Base-by-base conservation (phyloP, 2,113 vertebrate genomes). In the Labeo catla region DNA sequence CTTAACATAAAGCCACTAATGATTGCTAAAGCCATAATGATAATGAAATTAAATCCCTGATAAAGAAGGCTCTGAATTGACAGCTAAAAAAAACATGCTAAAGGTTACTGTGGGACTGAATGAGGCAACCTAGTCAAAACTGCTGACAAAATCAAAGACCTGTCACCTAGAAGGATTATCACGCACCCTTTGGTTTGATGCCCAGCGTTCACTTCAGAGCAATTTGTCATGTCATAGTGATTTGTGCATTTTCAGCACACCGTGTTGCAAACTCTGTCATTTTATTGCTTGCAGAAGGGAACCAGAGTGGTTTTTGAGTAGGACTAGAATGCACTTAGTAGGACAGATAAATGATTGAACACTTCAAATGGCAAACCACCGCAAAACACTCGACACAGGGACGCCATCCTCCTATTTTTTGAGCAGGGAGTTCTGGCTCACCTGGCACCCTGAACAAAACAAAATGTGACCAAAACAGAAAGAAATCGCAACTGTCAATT, bases 341-440 rank as follows among this genome's bases (percentile, higher is more conserved):
- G 13, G 79, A 36, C 63, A 73, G 76, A 81, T 66, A 80, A 50
- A 84, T 74, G 50, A 21, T 84, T 85, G 79, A 28, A 34, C 63
- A 76, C 28, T 87, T 77, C 86, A 77, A 89, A 90, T 50, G 59
- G 23, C 28, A 83, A 43, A 23, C 73, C 83, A 57, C 52, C 19
- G 19, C 15, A 81, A 52, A 83, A 74, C 34, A 81, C 28, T 28
- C 28, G 28, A 21, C 21, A 0, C 2, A 73, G 43, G 21, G 8
- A 43, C 36, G 8, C 7, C 66, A 70, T 70, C 7, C 16, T 72
- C 68, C 72, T 68, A 15, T 68, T 49, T 74, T 49, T 74, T 45
- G 72, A 72, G 36, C 39, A 8, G 12, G 16, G 16, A 10, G 68
- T 43, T 72, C 68, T 43, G 36, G 8, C 19, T 21, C 70, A 45